Evolutionary conservation across 2,888 invertebrate genomes (phyloP), one percentile per base, ranked within the genome.

Genomic region (Scaeva pyrastri): DNA sequence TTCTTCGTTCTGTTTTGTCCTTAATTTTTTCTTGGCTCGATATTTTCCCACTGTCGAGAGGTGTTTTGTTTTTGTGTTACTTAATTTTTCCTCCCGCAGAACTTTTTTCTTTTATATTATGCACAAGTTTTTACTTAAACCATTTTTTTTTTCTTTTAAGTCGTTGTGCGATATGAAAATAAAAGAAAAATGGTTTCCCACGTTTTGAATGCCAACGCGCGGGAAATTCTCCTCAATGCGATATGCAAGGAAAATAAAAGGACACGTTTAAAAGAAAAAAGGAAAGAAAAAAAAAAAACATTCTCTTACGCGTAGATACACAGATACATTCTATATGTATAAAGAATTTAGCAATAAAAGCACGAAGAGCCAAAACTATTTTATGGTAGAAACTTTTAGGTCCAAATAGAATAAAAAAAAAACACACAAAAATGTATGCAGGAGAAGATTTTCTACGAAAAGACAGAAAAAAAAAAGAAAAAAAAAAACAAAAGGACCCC

Each of bases 81-180:
- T 3, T 41, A 50, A 5, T 23, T 26, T 14, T 7, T 26, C 6
- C 5, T 11, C n/a, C 16, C 1, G 12, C 21, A 6, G 21, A 62
- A 12, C 64, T 41, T 23, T 43, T 41, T 64, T 41, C 64, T 19
- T 31, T 3, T 31, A 3, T 31, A 31, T 31, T 62, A 36, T 68
- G 60, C 56, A 16, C 62, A 74, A 73, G 70, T 70, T 80, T 31
- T 80, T 75, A 84, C 76, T 76, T 80, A 72, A 76, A 80, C 55
- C 55, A 66, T 72, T 72, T 79, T 66, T 76, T 60, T 75, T 56
- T 19, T n/a, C n/a, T n/a, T n/a, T 71, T 75, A 72, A 84, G 58
- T 82, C 55, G 89, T 89, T 90, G 90, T 89, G n/a, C n/a, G 90
- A 91, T 91, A 91, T 91, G 91, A 91, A n/a, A n/a, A 91, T 91